A percentile compares a stretch with the other conserved stretches of the same genome.
These are phyloP conservation scores for Melanotaenia boesemani DNA, from an alignment of 2,797 vertebrate species.

Conservation along the genomic window DNA sequence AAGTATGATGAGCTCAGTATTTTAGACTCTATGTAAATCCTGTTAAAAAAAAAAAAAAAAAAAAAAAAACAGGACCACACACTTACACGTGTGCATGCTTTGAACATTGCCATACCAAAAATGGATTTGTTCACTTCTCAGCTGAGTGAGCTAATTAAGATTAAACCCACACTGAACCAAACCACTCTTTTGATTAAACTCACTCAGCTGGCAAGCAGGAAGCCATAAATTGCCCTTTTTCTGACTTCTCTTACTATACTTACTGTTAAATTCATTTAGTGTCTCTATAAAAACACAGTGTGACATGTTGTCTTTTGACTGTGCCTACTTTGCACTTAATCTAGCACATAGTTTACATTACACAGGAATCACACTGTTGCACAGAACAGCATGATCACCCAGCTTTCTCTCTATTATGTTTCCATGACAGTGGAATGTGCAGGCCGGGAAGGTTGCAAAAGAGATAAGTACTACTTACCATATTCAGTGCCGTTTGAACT, in stretches of 20 bases:
- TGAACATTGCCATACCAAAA: slow-evolving; percentile 1
- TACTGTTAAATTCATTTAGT: background rate
- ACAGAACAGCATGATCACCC: slow-evolving; percentile 40
- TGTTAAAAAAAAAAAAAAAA: no score
- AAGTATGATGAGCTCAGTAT: background rate
- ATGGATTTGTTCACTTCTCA: background rate
- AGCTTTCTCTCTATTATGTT: slow-evolving; percentile 61
- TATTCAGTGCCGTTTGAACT: slow-evolving; percentile 71
- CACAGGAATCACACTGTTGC: slow-evolving; percentile 23
- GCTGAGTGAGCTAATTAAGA: slow-evolving; percentile 19
- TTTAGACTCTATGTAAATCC: background rate
- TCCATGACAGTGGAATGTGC: slow-evolving; percentile 67
- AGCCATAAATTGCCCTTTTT: background rate
- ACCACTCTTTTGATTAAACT: slow-evolving; percentile 12
- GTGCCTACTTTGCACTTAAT: slow-evolving; percentile 12
- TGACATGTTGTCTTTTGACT: slow-evolving; percentile 4
- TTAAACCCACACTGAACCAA: slow-evolving; percentile 21
- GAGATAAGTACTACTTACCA: slow-evolving; percentile 79
- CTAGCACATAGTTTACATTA: slow-evolving; percentile 19
- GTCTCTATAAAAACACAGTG: slow-evolving; percentile 2
- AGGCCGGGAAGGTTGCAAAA: slow-evolving; percentile 60
- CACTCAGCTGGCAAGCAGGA: slow-evolving; percentile 18
- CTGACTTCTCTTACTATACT: background rate
- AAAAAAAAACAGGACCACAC: background rate
- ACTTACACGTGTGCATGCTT: background rate